Percentiles rank a stretch among this genome's conserved stretches.
Evolutionary conservation across 2,797 vertebrate species (phyloP).

Genomic region (Rousettus madagascariensis): DNA sequence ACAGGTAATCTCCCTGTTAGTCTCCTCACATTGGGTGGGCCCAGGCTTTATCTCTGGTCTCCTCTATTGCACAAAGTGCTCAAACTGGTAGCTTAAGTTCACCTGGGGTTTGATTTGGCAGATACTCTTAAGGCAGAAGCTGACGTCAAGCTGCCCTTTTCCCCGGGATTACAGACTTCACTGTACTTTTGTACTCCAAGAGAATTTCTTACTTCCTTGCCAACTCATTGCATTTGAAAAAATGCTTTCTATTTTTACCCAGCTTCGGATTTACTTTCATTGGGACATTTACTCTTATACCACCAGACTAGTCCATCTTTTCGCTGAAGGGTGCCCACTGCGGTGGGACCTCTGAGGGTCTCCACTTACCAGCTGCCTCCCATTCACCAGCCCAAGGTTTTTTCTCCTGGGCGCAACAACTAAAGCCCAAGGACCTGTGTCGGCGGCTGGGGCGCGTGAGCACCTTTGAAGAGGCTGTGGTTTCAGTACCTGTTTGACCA

Average conservation of each 20-base stretch:
- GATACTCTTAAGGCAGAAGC: not conserved
- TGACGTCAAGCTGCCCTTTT: not conserved
- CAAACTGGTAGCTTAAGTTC: not conserved
- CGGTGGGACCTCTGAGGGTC: not conserved
- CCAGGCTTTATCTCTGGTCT: not conserved
- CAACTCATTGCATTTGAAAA: not conserved
- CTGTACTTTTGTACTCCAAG: not conserved
- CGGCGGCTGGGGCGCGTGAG: not conserved
- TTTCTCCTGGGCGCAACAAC: not conserved
- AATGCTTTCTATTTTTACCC: conserved; percentile 15
- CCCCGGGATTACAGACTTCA: not conserved
- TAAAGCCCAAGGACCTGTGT: not conserved
- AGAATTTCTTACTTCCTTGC: conserved; percentile 11
- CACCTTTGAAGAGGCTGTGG: not conserved
- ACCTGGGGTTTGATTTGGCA: not conserved
- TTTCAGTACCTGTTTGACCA: not conserved
- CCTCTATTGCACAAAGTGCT: not conserved
- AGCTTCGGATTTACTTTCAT: not conserved
- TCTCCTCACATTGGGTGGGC: not conserved
- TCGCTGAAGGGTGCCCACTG: not conserved
- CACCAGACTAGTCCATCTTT: not conserved
- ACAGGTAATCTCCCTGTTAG: not conserved
- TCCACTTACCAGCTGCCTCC: not conserved
- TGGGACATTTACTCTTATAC: not conserved
- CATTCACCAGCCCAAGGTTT: not conserved